Evolutionary conservation across 1,140 invertebrate species (phyloP).

Genomic region (Drosophila lacteicornis): DNA sequence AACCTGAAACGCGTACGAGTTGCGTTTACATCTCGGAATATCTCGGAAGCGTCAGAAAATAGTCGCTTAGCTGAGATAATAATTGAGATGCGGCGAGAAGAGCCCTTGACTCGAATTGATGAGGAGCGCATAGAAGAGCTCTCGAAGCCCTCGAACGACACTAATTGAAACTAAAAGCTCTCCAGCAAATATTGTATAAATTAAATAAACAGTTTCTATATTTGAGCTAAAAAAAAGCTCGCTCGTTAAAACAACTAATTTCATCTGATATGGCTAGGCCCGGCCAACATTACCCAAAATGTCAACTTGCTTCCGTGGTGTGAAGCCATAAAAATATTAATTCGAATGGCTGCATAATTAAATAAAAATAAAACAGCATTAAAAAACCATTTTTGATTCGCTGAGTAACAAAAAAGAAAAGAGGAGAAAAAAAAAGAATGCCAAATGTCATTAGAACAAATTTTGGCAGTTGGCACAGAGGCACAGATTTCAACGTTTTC

Average conservation of each 20-base stretch:
- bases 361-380: conserved; percentile 61
- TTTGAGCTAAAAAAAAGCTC: conserved; percentile 15
- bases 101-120: conserved; percentile 27
- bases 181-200: conserved; percentile 22
- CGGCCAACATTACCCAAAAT: conserved; percentile 55
- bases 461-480: conserved; percentile 71
- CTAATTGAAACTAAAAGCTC: conserved; percentile 20
- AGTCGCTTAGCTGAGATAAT: conserved; percentile 24
- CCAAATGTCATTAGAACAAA: conserved; percentile 76
- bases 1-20: conserved; percentile 3
- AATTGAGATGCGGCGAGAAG: conserved; percentile 14
- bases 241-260: conserved; percentile 24
- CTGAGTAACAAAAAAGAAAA: conserved; percentile 11
- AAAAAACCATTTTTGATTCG: conserved; percentile 46
- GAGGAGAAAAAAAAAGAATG: conserved; percentile 12
- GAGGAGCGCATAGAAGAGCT: conserved; percentile 10
- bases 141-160: conserved; percentile 2
- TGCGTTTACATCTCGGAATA: conserved; percentile 2
- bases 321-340: conserved; percentile 62
- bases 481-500: conserved; percentile 56
- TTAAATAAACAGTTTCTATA: conserved; percentile 25
- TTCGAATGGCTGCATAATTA: conserved; percentile 73
- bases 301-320: conserved; percentile 73
- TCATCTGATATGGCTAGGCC: conserved; percentile 17
- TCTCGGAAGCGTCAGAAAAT: conserved; percentile 1